These are phyloP conservation scores for Drymonia ruficornis DNA, from an alignment of 2,888 invertebrate genomes.

Conservation along the genomic window DNA sequence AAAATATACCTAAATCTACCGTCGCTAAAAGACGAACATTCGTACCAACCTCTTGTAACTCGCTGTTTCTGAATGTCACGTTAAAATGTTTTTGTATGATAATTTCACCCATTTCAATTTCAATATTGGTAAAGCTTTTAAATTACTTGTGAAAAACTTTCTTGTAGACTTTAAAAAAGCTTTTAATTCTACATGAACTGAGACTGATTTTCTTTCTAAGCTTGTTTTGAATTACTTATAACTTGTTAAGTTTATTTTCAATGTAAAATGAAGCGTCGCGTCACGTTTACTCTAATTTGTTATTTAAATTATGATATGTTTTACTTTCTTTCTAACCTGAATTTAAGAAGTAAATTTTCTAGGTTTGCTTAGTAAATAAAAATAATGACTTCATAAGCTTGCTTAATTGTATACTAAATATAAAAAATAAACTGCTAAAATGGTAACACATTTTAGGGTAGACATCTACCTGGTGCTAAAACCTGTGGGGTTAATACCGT, in stretches of 20 bases:
- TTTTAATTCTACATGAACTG: not conserved
- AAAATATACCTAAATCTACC: too few species aligned
- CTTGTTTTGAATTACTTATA: slow-evolving; percentile 5
- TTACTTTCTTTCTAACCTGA: not conserved
- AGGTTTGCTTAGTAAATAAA: too few species aligned
- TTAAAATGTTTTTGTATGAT: not conserved
- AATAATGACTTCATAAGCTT: too few species aligned
- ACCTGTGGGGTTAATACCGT: too few species aligned
- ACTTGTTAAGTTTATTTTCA: not conserved
- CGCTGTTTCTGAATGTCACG: not conserved
- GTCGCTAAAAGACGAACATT: too few species aligned
- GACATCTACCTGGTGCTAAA: too few species aligned
- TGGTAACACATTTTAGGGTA: too few species aligned
- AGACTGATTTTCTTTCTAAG: slow-evolving; percentile 4
- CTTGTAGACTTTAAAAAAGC: not conserved
- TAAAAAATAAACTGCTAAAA: too few species aligned
- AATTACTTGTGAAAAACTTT: slow-evolving; percentile 1
- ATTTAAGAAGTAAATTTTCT: not conserved
- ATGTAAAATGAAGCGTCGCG: slow-evolving; percentile 3
- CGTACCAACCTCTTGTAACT: not conserved
- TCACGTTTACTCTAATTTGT: not conserved
- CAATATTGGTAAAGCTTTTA: not conserved
- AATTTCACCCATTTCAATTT: not conserved
- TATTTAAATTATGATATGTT: too few species aligned
- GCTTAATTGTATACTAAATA: too few species aligned